Evolutionary conservation across 2,113 vertebrate species (phyloP).

Genomic region (Lepus americanus): DNA sequence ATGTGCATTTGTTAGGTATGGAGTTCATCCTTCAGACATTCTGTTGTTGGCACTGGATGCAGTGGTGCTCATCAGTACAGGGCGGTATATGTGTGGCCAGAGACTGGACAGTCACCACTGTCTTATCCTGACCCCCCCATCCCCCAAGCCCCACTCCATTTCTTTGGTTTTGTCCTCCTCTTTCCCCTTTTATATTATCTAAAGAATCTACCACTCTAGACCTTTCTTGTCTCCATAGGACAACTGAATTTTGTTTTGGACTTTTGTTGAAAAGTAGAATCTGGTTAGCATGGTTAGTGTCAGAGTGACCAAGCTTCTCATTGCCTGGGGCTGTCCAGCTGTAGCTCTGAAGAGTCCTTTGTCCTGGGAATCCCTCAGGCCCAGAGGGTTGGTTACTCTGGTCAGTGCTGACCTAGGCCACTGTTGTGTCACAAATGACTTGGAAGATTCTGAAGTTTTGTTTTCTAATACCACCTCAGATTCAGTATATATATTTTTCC

Average conservation of each 20-base stretch:
- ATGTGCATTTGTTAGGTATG: background rate
- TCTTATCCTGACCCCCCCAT: no score
- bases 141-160: background rate
- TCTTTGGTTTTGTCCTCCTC: background rate
- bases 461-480: background rate
- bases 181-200: background rate
- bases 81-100: background rate
- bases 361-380: background rate
- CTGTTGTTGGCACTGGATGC: no score
- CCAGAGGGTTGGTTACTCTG: accelerated
- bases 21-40: background rate
- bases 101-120: background rate
- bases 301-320: background rate
- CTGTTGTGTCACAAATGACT: background rate
- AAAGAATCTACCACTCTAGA: background rate
- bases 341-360: background rate
- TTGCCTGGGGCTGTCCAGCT: background rate
- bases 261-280: background rate
- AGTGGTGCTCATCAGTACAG: background rate
- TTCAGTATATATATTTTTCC: background rate
- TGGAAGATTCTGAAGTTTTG: background rate
- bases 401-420: background rate
- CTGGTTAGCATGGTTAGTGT: background rate
- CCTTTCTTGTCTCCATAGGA: background rate
- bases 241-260: background rate